Evolutionary conservation across 2,797 vertebrate genomes (phyloP).

Genomic region (Alcedo atthis): DNA sequence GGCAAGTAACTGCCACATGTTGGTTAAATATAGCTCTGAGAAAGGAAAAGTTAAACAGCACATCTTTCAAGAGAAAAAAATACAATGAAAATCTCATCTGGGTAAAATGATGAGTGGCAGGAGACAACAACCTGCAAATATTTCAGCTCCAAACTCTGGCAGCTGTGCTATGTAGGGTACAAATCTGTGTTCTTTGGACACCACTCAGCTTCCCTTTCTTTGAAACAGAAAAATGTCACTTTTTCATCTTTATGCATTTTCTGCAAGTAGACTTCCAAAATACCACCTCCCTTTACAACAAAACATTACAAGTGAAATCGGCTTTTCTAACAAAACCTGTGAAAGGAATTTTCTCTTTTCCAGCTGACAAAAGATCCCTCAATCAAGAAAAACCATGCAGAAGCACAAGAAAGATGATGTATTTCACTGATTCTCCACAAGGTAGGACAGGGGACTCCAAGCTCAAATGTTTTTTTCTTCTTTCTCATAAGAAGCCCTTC

Average conservation of each 20-base stretch:
- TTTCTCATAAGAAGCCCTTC: neutral
- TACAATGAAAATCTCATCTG: neutral
- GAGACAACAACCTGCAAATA: neutral
- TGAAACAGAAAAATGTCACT: neutral
- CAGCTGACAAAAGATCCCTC: neutral
- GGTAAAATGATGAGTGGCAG: neutral
- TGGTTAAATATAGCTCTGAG: neutral
- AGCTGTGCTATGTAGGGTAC: neutral
- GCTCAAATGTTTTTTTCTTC: neutral
- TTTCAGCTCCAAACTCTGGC: neutral
- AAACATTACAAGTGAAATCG: neutral
- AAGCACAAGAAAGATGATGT: neutral
- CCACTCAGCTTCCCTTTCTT: neutral
- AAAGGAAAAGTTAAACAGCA: neutral
- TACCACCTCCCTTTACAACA: neutral
- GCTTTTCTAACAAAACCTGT: neutral
- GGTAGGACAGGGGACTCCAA: neutral
- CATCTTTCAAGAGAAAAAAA: neutral
- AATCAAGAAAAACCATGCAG: neutral
- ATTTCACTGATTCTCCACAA: neutral
- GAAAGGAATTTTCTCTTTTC: neutral
- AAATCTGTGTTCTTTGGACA: neutral
- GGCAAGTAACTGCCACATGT: neutral
- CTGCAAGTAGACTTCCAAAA: neutral
- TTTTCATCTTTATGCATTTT: neutral